Conservation (phyloP, 2,113 vertebrate genomes). For the Podiceps cristatus region DNA sequence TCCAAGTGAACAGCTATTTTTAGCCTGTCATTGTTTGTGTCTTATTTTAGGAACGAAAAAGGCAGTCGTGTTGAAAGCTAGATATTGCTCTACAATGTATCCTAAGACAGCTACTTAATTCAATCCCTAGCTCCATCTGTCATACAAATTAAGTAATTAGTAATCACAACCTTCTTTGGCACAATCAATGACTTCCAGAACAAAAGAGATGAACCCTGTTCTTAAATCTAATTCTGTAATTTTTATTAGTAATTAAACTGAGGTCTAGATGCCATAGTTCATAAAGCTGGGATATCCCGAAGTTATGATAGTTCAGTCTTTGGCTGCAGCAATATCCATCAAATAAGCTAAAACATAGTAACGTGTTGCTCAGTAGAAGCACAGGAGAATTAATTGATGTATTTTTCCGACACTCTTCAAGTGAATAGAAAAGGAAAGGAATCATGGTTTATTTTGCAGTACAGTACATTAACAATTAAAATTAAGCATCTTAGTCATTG, state of each 20-base stretch:
- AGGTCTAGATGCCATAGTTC: not conserved
- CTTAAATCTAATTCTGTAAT: not conserved
- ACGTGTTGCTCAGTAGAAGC: not conserved
- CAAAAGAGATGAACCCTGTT: not conserved
- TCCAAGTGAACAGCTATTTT: constrained; percentile 81
- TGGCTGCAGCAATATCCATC: constrained; percentile 7
- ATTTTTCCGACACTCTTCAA: not conserved
- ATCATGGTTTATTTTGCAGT: not conserved
- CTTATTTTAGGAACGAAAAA: constrained; percentile 75
- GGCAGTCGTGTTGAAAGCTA: constrained; percentile 68
- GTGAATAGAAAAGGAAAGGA: not conserved
- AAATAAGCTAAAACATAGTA: constrained; percentile 37
- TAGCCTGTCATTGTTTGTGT: constrained; percentile 77
- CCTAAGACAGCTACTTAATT: constrained; percentile 72
- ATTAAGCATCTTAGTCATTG: not conserved
- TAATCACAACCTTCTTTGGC: constrained; percentile 53
- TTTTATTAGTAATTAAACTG: constrained; percentile 37
- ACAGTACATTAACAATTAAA: constrained; percentile 22
- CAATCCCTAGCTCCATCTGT: constrained; percentile 69
- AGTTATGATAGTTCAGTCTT: constrained; percentile 12
- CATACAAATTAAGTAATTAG: constrained; percentile 70
- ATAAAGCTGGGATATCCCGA: not conserved
- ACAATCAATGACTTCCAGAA: constrained; percentile 46
- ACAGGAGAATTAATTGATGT: not conserved
- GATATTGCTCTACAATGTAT: constrained; percentile 63